Evolutionary conservation across 2,888 invertebrate species (phyloP).

Genomic region (Sphecodes monilicornis): DNA sequence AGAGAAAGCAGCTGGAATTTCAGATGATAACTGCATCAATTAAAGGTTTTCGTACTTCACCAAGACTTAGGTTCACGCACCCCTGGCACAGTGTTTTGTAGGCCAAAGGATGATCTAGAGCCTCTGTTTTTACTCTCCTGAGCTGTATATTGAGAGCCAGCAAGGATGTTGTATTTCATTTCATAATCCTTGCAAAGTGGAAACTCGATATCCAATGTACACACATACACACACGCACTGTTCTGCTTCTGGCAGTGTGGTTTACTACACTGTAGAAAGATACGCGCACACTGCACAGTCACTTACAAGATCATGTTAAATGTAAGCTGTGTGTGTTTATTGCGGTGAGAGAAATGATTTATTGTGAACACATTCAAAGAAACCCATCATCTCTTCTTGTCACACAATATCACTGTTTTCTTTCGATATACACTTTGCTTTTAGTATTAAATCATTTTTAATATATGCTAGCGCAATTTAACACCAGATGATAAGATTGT

Average conservation of each 20-base stretch:
- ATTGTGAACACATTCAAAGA: slow-evolving; percentile 52
- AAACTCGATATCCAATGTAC: slow-evolving; percentile 68
- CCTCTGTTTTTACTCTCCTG: slow-evolving; percentile 68
- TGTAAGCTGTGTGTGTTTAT: slow-evolving; percentile 55
- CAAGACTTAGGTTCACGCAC: slow-evolving; percentile 69
- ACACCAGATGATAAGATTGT: slow-evolving; percentile 42
- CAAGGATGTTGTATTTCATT: slow-evolving; percentile 65
- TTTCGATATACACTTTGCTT: slow-evolving; percentile 60
- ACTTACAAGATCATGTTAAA: slow-evolving; percentile 60
- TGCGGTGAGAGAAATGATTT: slow-evolving; percentile 48
- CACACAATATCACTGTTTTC: slow-evolving; percentile 70
- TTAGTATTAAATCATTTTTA: slow-evolving; percentile 44
- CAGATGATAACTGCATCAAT: slow-evolving; percentile 70
- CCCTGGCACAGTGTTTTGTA: slow-evolving; percentile 69
- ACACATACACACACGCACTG: slow-evolving; percentile 69
- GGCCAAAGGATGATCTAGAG: slow-evolving; percentile 67
- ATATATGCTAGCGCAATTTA: slow-evolving; percentile 48
- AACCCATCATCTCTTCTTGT: slow-evolving; percentile 61
- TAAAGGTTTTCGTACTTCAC: slow-evolving; percentile 70
- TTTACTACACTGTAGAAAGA: slow-evolving; percentile 65
- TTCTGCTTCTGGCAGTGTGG: slow-evolving; percentile 57
- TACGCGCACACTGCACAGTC: slow-evolving; percentile 68
- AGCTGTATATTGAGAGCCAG: slow-evolving; percentile 67
- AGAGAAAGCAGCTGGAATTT: slow-evolving; percentile 61
- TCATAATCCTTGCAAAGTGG: slow-evolving; percentile 61